Percentiles rank a stretch among this genome's conserved stretches.
phyloP scores from a whole-genome alignment of 2,888 invertebrate species.

The Caenorhabditis sinica region DNA sequence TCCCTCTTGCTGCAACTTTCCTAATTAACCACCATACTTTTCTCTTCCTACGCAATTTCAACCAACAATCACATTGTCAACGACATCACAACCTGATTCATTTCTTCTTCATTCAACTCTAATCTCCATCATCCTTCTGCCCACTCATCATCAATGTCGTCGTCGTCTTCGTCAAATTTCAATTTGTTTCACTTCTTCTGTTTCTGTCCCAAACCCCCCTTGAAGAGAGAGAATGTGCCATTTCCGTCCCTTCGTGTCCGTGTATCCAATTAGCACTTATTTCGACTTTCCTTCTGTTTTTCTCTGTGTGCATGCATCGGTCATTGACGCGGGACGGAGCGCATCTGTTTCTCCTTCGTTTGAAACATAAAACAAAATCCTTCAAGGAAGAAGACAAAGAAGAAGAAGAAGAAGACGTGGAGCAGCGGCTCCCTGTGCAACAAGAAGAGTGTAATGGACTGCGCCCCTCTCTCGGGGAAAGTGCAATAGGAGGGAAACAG shows the following conservation, averaged over 20 bases:
- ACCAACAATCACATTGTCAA: too few relatives aligned
- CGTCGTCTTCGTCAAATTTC: conserved; percentile 56
- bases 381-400: conserved; percentile 28
- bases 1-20: too few relatives aligned
- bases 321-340: conserved; percentile 26
- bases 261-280: conserved; percentile 62
- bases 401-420: conserved; percentile 20
- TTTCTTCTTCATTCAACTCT: not conserved
- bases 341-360: conserved; percentile 56
- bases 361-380: conserved; percentile 60
- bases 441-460: conserved; percentile 53
- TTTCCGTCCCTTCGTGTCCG: conserved; percentile 19
- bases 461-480: conserved; percentile 24
- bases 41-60: too few relatives aligned
- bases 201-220: too few relatives aligned
- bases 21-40: too few relatives aligned
- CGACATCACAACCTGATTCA: not conserved
- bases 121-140: not conserved
- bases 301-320: not conserved
- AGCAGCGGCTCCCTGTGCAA: not conserved
- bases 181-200: conserved; percentile 42
- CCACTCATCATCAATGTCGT: conserved; percentile 33
- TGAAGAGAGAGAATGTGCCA: conserved; percentile 19
- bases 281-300: conserved; percentile 42
- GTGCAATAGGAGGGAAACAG: conserved; percentile 19